Evolutionary conservation across 2,113 vertebrate genomes (phyloP).

Genomic region (Macquaria ambigua): DNA sequence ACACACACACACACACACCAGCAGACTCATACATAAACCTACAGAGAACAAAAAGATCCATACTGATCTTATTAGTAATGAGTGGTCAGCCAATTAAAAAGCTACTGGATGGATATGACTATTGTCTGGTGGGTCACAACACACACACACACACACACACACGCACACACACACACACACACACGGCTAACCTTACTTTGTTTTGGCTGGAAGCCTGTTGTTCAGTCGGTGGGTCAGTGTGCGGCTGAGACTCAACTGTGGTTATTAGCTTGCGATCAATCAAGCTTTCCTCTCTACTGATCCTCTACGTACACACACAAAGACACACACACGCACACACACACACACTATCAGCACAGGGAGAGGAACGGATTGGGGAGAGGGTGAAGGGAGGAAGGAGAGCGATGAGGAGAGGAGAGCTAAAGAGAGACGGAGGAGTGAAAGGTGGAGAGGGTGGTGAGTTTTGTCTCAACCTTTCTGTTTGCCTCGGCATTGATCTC

Average conservation of each 20-base stretch:
- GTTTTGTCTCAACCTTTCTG: constrained; percentile 68
- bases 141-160: constrained; percentile 8
- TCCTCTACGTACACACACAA: constrained; percentile 3
- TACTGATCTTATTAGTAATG: constrained; percentile 69
- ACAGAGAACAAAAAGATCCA: constrained; percentile 48
- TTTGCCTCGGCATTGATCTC: constrained; percentile 80
- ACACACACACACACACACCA: neutral
- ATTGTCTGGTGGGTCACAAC: constrained; percentile 55
- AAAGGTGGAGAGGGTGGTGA: constrained; percentile 46
- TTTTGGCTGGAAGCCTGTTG: constrained; percentile 38
- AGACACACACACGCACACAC: constrained; percentile 22
- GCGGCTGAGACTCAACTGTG: constrained; percentile 41
- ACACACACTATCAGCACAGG: constrained; percentile 25
- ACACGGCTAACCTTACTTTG: constrained; percentile 13
- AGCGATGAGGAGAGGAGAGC: neutral
- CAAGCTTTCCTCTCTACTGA: constrained; percentile 49
- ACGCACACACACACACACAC: constrained; percentile 17
- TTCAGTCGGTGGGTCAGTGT: constrained; percentile 22
- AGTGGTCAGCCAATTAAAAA: constrained; percentile 64
- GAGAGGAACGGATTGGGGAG: neutral
- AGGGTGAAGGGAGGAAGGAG: neutral
- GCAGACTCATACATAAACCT: neutral
- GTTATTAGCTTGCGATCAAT: constrained; percentile 72
- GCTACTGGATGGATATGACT: constrained; percentile 54
- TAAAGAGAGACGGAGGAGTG: constrained; percentile 28